Percentiles rank a stretch among this genome's conserved stretches.
These are phyloP conservation scores for Tipula helvola DNA, from an alignment of 2,888 invertebrate species.

Conservation along the genomic window DNA sequence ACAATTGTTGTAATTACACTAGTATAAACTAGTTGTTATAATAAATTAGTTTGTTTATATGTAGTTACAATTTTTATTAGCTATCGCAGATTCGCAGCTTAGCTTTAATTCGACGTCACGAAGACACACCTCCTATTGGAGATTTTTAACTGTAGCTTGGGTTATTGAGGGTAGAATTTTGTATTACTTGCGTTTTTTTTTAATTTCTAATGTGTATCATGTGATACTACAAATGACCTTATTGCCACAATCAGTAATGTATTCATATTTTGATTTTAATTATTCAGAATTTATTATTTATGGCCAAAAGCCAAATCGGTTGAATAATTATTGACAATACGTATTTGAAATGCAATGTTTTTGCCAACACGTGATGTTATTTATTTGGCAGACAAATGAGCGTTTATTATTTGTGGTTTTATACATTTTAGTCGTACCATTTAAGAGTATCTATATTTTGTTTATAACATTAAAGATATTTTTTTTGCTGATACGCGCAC, in stretches of 20 bases:
- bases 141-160: background rate
- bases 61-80: background rate
- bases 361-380: background rate
- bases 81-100: background rate
- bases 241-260: background rate
- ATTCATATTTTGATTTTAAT: background rate
- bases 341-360: background rate
- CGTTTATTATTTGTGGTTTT: background rate
- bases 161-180: too few species aligned
- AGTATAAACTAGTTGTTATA: background rate
- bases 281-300: background rate
- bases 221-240: too few species aligned
- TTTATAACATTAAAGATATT: too few species aligned
- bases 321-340: background rate
- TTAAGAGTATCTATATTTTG: too few species aligned
- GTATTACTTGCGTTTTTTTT: too few species aligned
- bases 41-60: background rate
- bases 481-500: too few species aligned
- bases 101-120: background rate
- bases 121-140: background rate
- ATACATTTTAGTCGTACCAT: background rate
- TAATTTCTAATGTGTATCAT: too few species aligned
- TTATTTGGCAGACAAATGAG: background rate
- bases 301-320: background rate
- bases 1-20: background rate